Percentiles rank a stretch among this genome's conserved stretches.
Conservation (phyloP, 2,888 invertebrate genomes). For the Caenorhabditis imperialis region DNA sequence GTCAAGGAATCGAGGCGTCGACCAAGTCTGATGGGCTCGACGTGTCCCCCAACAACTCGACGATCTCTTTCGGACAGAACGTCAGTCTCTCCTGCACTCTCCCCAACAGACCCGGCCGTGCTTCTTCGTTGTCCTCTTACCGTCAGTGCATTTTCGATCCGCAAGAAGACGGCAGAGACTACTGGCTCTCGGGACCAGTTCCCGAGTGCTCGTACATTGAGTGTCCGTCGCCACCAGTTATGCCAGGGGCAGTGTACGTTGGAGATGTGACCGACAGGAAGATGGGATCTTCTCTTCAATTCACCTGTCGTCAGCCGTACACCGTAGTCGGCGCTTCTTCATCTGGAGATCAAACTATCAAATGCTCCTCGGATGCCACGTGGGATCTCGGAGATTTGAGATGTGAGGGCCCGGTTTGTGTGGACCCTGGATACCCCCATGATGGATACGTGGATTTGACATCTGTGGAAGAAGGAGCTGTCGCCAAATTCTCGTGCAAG, state of each 20-base stretch:
- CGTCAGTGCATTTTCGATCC: slow-evolving; percentile 97
- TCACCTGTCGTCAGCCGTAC: slow-evolving; percentile 92
- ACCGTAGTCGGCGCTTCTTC: slow-evolving; percentile 92
- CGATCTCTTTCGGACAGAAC: slow-evolving; percentile 75
- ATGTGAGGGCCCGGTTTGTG: slow-evolving; percentile 96
- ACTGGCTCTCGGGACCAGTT: slow-evolving; percentile 77
- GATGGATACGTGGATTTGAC: slow-evolving; percentile 89
- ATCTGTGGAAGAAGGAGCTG: slow-evolving; percentile 85
- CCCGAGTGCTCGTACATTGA: slow-evolving; percentile 81
- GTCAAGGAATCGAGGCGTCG: slow-evolving; percentile 76
- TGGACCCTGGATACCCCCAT: slow-evolving; percentile 93
- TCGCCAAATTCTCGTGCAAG: slow-evolving; percentile 91
- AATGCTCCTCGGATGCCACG: slow-evolving; percentile 90
- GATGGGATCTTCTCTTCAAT: slow-evolving; percentile 93
- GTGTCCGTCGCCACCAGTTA: slow-evolving; percentile 91
- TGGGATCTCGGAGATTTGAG: slow-evolving; percentile 97
- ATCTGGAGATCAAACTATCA: slow-evolving; percentile 91
- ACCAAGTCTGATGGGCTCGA: slow-evolving; percentile 72
- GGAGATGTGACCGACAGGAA: slow-evolving; percentile 42
- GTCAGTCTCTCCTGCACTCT: slow-evolving; percentile 75
- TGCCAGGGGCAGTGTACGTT: slow-evolving; percentile 92
- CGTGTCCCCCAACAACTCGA: slow-evolving; percentile 69
- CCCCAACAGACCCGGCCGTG: slow-evolving; percentile 68
- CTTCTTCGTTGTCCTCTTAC: slow-evolving; percentile 85
- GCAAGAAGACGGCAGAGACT: slow-evolving; percentile 81